phyloP scores from a whole-genome alignment of 2,113 vertebrate genomes.

The Podarcis muralis region DNA sequence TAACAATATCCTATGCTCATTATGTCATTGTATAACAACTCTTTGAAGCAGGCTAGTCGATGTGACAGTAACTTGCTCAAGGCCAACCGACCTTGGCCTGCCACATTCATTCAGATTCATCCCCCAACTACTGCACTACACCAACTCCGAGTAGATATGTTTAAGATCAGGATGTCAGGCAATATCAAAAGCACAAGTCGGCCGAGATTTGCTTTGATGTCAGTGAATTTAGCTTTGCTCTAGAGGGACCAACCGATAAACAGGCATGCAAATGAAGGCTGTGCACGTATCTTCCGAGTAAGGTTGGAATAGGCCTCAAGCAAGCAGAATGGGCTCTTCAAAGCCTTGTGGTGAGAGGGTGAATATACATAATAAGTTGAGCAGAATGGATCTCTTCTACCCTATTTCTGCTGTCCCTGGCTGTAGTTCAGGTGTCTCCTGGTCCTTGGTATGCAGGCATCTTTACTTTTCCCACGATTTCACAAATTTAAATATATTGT shows the following conservation, averaged over 20 bases:
- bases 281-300: neutral
- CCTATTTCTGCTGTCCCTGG: too few relatives aligned
- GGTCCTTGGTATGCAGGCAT: too few relatives aligned
- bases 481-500: too few relatives aligned
- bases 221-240: neutral
- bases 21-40: neutral
- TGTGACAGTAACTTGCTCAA: neutral
- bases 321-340: neutral
- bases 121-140: neutral
- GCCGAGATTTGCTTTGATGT: neutral
- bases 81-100: neutral
- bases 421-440: too few relatives aligned
- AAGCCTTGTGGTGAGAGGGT: too few relatives aligned
- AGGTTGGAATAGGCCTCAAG: neutral
- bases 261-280: neutral
- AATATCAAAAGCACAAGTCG: neutral
- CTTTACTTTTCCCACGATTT: too few relatives aligned
- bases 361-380: too few relatives aligned
- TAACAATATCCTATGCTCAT: neutral
- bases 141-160: neutral
- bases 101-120: neutral
- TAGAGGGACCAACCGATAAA: neutral
- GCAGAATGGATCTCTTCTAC: too few relatives aligned
- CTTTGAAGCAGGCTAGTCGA: neutral
- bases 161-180: neutral